Evolutionary conservation across 2,888 invertebrate genomes (phyloP).

Genomic region (Chirona hameri): DNA sequence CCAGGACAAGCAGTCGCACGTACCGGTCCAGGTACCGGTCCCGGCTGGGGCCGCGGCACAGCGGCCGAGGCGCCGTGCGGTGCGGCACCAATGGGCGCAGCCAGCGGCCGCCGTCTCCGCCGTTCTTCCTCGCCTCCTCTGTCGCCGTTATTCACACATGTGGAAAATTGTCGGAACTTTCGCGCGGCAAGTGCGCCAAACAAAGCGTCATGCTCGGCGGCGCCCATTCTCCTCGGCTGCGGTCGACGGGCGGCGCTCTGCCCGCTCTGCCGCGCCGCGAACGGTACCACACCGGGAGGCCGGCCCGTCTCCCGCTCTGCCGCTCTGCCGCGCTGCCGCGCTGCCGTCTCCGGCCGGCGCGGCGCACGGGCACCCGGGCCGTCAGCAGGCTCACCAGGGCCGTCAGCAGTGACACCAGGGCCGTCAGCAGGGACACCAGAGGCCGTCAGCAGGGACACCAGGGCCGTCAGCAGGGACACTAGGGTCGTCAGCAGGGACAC

Average conservation of each 20-base stretch:
- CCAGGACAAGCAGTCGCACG: too few relatives aligned
- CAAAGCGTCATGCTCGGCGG: conserved; percentile 13
- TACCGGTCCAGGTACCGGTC: neutral
- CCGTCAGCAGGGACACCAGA: too few relatives aligned
- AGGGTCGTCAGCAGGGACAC: too few relatives aligned
- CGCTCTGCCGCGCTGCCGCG: neutral
- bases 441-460: too few relatives aligned
- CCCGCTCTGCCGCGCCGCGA: neutral
- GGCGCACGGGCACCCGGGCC: neutral
- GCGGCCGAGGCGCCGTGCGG: neutral
- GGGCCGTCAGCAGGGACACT: too few relatives aligned
- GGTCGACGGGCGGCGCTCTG: neutral
- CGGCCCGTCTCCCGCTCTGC: neutral
- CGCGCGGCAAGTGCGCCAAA: conserved; percentile 23
- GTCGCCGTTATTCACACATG: conserved; percentile 23
- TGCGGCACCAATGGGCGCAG: too few relatives aligned
- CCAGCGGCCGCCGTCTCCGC: neutral
- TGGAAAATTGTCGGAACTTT: conserved; percentile 25
- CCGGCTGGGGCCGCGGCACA: neutral
- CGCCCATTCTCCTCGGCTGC: neutral
- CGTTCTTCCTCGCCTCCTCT: neutral
- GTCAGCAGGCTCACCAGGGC: too few relatives aligned
- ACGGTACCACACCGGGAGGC: too few relatives aligned
- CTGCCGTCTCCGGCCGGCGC: neutral
- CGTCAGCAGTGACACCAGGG: too few relatives aligned